Evolutionary conservation across 1,140 invertebrate genomes (phyloP).

Genomic region (Eciton burchellii): DNA sequence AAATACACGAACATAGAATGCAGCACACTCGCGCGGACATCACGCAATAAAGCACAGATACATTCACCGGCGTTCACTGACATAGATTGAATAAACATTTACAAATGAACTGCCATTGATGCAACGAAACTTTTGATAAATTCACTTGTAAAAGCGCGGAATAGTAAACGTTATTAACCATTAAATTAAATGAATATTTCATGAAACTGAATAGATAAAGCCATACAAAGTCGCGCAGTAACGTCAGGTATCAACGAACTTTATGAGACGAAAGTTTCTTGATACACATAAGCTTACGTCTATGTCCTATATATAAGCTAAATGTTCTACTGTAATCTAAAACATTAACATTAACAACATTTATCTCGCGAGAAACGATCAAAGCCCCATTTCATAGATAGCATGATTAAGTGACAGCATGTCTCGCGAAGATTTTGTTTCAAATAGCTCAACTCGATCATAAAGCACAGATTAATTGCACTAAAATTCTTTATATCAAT

Average conservation of each 20-base stretch:
- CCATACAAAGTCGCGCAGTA: constrained; percentile 9
- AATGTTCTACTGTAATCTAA: constrained; percentile 21
- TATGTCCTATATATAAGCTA: constrained; percentile 30
- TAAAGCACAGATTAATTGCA: neutral
- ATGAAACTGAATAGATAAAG: constrained; percentile 45
- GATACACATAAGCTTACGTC: constrained; percentile 17
- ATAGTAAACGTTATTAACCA: neutral
- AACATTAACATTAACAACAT: constrained; percentile 21
- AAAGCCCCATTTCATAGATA: constrained; percentile 26
- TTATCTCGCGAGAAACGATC: constrained; percentile 18
- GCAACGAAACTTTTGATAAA: constrained; percentile 40
- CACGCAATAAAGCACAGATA: constrained; percentile 13
- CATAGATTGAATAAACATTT: constrained; percentile 35
- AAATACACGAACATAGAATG: constrained; percentile 16
- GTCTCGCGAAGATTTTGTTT: too few relatives aligned
- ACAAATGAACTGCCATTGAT: constrained; percentile 3
- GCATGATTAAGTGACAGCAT: neutral
- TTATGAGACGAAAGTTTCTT: constrained; percentile 5
- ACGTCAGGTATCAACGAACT: constrained; percentile 35
- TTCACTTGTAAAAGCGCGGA: constrained; percentile 26
- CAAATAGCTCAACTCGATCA: neutral
- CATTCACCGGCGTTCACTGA: neutral
- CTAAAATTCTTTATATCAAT: neutral
- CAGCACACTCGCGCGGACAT: constrained; percentile 1
- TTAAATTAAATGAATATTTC: constrained; percentile 49